Conservation (phyloP, 2,888 invertebrate species). For the Mellilla xanthometata region DNA sequence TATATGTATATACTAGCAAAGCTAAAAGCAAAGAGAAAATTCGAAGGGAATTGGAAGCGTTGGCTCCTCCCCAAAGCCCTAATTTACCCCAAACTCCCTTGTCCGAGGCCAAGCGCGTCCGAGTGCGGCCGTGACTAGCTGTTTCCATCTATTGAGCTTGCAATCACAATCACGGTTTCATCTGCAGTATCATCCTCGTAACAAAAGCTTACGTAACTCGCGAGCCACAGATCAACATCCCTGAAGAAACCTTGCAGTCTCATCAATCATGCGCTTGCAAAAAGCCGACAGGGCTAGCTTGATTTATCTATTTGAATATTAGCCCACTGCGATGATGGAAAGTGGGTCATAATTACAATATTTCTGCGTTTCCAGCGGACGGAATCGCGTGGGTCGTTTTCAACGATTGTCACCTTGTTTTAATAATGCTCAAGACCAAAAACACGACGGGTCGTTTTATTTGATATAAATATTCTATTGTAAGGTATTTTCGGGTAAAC, state of each 20-base stretch:
- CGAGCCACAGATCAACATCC: slow-evolving; percentile 46
- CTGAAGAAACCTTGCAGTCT: slow-evolving; percentile 52
- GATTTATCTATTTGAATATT: slow-evolving; percentile 78
- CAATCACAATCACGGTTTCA: slow-evolving; percentile 42
- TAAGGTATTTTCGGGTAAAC: too few relatives aligned
- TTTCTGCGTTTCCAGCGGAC: slow-evolving; percentile 24
- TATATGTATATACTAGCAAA: too few relatives aligned
- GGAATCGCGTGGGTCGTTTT: slow-evolving; percentile 9
- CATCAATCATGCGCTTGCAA: slow-evolving; percentile 69
- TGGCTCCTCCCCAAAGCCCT: neutral
- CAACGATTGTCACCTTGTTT: slow-evolving; percentile 11
- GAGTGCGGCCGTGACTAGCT: slow-evolving; percentile 58
- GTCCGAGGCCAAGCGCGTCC: slow-evolving; percentile 30
- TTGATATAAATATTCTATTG: too few relatives aligned
- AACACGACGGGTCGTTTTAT: too few relatives aligned
- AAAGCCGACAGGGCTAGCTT: slow-evolving; percentile 59
- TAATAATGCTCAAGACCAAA: slow-evolving; percentile 8
- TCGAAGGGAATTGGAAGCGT: too few relatives aligned
- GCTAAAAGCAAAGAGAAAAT: too few relatives aligned
- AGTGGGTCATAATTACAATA: slow-evolving; percentile 46
- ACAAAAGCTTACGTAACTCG: slow-evolving; percentile 56
- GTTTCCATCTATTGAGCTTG: slow-evolving; percentile 44
- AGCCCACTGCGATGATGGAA: slow-evolving; percentile 46
- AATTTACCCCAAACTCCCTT: slow-evolving; percentile 13
- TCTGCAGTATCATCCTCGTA: slow-evolving; percentile 51